These are phyloP conservation scores for Bemisia tabaci DNA, from an alignment of 1,140 invertebrate genomes.

Conservation along the genomic window DNA sequence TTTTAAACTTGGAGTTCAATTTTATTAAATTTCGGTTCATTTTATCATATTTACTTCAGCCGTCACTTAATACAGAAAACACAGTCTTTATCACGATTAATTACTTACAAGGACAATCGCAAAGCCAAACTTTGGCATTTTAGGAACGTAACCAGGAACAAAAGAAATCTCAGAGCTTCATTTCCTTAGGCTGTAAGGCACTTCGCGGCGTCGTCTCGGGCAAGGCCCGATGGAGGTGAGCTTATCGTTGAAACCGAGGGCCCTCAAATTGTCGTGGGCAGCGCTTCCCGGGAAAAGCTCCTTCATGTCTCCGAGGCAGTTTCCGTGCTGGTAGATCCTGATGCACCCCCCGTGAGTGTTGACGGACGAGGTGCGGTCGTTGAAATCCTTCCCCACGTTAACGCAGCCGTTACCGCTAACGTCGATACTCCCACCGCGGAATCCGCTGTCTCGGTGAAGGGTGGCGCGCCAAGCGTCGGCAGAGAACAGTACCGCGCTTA, in stretches of 20 bases:
- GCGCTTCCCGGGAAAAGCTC: conserved; percentile 4
- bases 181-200: neutral
- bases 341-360: conserved; percentile 5
- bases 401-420: neutral
- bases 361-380: conserved; percentile 2
- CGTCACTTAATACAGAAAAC: too few relatives aligned
- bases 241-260: conserved; percentile 2
- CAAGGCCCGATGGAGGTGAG: conserved; percentile 1
- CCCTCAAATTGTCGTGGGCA: conserved; percentile 5
- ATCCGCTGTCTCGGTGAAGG: neutral
- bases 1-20: too few relatives aligned
- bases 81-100: too few relatives aligned
- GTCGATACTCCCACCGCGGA: neutral
- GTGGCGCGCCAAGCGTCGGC: neutral
- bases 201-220: neutral
- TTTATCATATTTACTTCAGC: too few relatives aligned
- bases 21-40: too few relatives aligned
- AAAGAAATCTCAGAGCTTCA: too few relatives aligned
- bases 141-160: too few relatives aligned
- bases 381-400: neutral
- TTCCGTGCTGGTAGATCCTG: neutral
- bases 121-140: too few relatives aligned
- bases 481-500: neutral
- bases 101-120: too few relatives aligned
- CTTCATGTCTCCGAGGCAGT: neutral